Base-by-base conservation (phyloP, 2,113 vertebrate genomes). In the Hypomesus transpacificus region DNA sequence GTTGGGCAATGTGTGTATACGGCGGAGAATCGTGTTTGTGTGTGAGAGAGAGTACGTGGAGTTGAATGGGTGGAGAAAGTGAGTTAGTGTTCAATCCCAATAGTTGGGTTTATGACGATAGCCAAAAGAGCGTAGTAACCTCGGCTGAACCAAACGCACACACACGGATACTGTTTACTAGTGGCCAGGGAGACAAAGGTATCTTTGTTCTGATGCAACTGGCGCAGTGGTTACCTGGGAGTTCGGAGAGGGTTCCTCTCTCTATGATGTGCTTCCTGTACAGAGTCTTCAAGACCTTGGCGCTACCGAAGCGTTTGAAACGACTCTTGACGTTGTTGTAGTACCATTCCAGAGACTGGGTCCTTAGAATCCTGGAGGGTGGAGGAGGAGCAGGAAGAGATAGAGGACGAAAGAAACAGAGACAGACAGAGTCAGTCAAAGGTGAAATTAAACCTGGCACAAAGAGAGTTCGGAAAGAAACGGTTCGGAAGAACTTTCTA, bases 241-340 rank as follows among this genome's bases (percentile, higher is more conserved):
- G 75, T 67, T 96, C 95, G 21, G 92, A 90, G 76, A 93, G 87
- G 0, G 85, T 83, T 59, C 95, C 93, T 0, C 91, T 94, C 80
- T 98, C 96, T 56, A 94, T 86, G 14, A 93, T 92, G 83, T 98
- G 96, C 68, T 98, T 98, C 78, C 91, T 92, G 88, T 96, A 98
- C 58, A 99, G 89, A 71, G 95, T 98, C 87, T 96, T 96, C 84
- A 99, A 84, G 77, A 99, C 97, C 89, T 98, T 98, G 81, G 96
- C 96, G 22, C 97, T 98, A 85, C 97, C 97, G 8, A 98, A 99
- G 86, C 94, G 94, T 79, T 96, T 99, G 89, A 99, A 99, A 60
- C 96, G 95, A 74, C 92, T 96, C 90, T 98, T 99, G 75, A 99
- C 96, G 39, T 96, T 97, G 80, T 92, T 97, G 77, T 99, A 99